Evolutionary conservation across 2,113 vertebrate species (phyloP).

Genomic region (Myocastor coypus): DNA sequence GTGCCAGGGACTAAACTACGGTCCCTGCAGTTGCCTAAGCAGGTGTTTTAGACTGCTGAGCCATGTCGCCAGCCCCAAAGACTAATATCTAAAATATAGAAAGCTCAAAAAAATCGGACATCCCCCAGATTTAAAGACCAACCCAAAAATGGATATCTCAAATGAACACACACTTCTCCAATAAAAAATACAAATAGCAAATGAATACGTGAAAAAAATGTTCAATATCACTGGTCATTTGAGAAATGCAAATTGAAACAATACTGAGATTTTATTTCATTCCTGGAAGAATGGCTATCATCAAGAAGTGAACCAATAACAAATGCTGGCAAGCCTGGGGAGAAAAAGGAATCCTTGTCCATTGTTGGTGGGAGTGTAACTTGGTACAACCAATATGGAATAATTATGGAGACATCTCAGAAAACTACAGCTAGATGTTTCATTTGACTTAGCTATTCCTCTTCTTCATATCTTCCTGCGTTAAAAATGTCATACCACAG

Average conservation of each 20-base stretch:
- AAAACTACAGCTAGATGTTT: not conserved
- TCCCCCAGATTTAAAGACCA: not conserved
- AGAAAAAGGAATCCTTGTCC: not conserved
- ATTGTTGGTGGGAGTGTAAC: not conserved
- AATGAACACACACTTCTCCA: not conserved
- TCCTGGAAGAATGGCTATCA: not conserved
- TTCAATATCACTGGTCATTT: not conserved
- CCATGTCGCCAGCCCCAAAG: too few species aligned
- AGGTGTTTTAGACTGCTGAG: too few species aligned
- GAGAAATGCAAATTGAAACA: not conserved
- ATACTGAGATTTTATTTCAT: not conserved
- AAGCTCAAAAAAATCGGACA: not conserved
- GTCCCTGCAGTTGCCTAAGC: too few species aligned
- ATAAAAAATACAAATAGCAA: not conserved
- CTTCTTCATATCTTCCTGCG: not conserved
- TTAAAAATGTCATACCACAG: not conserved
- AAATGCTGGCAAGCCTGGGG: not conserved
- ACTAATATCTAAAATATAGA: not conserved
- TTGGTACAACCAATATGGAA: not conserved
- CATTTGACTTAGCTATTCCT: not conserved
- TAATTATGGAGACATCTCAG: not conserved
- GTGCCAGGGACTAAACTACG: too few species aligned
- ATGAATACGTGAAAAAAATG: not conserved
- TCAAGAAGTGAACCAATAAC: not conserved
- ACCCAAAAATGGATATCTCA: not conserved